Conservation (phyloP, 1,140 invertebrate species). For the Drosophila malerkotliana region DNA sequence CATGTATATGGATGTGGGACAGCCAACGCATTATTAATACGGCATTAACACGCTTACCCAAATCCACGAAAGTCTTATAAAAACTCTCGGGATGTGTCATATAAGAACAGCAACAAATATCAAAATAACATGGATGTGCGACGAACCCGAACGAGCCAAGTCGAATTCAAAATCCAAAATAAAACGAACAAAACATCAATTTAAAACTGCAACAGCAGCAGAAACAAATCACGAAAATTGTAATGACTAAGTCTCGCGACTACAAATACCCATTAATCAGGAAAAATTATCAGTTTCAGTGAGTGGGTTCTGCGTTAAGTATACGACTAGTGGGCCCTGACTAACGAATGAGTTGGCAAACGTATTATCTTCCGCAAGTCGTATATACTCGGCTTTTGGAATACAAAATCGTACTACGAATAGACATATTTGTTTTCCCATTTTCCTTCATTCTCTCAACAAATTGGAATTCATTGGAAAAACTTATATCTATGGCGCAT, state of each 20-base stretch:
- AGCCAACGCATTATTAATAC: conserved; percentile 67
- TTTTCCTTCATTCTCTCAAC: conserved; percentile 28
- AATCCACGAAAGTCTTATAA: conserved; percentile 19
- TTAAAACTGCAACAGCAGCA: conserved; percentile 63
- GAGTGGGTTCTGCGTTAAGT: not conserved
- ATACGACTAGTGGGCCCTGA: not conserved
- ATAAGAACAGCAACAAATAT: conserved; percentile 35
- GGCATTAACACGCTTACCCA: conserved; percentile 69
- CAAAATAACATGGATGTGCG: conserved; percentile 36
- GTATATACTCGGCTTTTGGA: not conserved
- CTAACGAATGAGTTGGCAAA: no score
- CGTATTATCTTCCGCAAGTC: not conserved
- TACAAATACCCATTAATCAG: conserved; percentile 1
- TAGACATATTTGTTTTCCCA: conserved; percentile 20
- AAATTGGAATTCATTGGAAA: conserved; percentile 34
- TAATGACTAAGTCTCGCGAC: conserved; percentile 5
- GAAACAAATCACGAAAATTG: conserved; percentile 9
- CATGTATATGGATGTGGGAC: conserved; percentile 38
- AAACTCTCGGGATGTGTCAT: conserved; percentile 60
- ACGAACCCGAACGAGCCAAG: conserved; percentile 63
- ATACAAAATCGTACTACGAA: conserved; percentile 5
- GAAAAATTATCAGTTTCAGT: not conserved
- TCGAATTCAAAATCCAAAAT: conserved; percentile 36
- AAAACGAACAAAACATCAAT: conserved; percentile 36
- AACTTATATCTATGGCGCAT: conserved; percentile 28